Evolutionary conservation across 2,888 invertebrate species (phyloP), one percentile per base, ranked within the genome.

Genomic region (Chrysopilus asiliformis): DNA sequence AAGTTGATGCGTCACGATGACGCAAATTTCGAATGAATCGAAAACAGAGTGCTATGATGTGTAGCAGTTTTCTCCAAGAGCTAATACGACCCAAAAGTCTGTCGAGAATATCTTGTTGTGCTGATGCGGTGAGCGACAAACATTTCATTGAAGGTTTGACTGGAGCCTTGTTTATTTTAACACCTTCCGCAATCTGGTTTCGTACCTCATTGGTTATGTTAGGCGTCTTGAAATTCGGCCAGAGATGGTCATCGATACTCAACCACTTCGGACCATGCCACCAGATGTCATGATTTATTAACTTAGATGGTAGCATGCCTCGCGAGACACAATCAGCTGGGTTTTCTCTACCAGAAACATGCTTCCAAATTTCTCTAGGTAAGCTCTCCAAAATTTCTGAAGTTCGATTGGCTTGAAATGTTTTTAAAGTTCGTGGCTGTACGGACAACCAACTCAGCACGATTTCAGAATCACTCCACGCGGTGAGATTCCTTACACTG

Each of bases 291-390:
- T 30, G 36, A 2, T 29, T 9, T 3, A 43, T 9, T 8, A 50
- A 17, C 25, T 38, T 26, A 2, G 34, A n/a, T 3, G 45, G 43
- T 9, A 13, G 12, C 1, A 42, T 18, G 5, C 48, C 47, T n/a
- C 48, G 40, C 4, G 48, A 47, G n/a, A 43, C 42, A 7, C 43
- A 29, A 34, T 50, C 48, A 3, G 48, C 47, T 12, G 47, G 45
- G 29, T 52, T 49, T 12, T 36, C 17, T 2, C 20, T 27, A 10
- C 46, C 40, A 8, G 36, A 33, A 3, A 49, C 40, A 36, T 49
- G 46, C 8, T 39, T 30, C 47, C 47, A 49, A 9, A 20, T n/a
- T 2, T 25, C 32, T 6, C 25, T 12, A 1, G 40, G 25, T 3
- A 40, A 14, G 2, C n/a, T 20, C 1, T 46, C 39, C 6, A 44